phyloP scores from a whole-genome alignment of 2,797 vertebrate species.

The Chrosomus eos region DNA sequence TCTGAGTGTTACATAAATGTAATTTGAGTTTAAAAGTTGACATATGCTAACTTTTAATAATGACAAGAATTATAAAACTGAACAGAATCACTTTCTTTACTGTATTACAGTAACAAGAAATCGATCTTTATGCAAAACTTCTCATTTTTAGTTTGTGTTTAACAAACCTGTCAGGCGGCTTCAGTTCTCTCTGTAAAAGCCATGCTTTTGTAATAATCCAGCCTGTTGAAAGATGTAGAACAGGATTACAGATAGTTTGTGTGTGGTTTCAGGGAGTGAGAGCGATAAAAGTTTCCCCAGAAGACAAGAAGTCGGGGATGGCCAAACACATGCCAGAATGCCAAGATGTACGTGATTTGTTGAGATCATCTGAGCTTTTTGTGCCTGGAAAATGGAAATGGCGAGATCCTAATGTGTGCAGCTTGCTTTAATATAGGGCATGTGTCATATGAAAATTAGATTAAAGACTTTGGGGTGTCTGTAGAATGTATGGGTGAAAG shows the following conservation, averaged over 20 bases:
- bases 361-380: constrained; percentile 23
- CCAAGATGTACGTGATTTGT: constrained; percentile 16
- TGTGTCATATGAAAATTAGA: constrained; percentile 45
- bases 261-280: not conserved
- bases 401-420: constrained; percentile 28
- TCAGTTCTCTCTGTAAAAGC: not conserved
- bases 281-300: constrained; percentile 8
- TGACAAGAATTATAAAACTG: not conserved
- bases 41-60: not conserved
- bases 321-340: constrained; percentile 18
- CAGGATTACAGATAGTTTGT: constrained; percentile 7
- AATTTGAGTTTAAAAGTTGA: not conserved
- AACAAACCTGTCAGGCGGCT: not conserved
- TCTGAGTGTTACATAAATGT: not conserved
- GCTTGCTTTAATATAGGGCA: constrained; percentile 43
- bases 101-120: not conserved
- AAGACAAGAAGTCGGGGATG: constrained; percentile 17
- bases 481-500: not conserved
- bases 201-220: not conserved
- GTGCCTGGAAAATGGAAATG: constrained; percentile 42
- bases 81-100: not conserved
- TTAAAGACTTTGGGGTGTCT: constrained; percentile 27
- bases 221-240: constrained; percentile 26
- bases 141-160: not conserved
- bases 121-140: not conserved